phyloP scores from a whole-genome alignment of 1,140 invertebrate species.

The Rhynchophorus ferrugineus region DNA sequence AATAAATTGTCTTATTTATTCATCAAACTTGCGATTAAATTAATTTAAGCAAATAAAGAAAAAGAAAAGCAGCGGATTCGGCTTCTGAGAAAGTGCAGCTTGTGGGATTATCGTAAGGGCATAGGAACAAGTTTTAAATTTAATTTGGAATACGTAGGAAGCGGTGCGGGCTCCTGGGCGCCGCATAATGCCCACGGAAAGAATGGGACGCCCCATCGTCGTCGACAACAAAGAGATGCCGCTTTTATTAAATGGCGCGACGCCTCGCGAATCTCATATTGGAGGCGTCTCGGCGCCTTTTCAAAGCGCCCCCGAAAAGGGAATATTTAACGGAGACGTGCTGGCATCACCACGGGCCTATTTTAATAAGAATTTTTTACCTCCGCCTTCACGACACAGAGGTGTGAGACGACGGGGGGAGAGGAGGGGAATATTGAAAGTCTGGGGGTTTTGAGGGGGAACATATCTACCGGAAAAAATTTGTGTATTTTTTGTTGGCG shows the following conservation, averaged over 20 bases:
- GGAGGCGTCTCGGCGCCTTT: conserved; percentile 14
- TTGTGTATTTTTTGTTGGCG: neutral
- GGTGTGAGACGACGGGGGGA: no score
- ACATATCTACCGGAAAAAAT: no score
- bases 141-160: no score
- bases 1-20: conserved; percentile 1
- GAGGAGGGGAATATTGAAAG: no score
- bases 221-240: conserved; percentile 10
- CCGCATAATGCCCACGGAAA: no score
- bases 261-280: conserved; percentile 27
- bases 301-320: conserved; percentile 14
- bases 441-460: neutral
- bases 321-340: conserved; percentile 24
- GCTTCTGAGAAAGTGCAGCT: no score
- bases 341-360: conserved; percentile 11
- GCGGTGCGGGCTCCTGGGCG: no score
- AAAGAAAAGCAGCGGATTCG: no score
- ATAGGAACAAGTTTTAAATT: no score
- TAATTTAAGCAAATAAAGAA: no score
- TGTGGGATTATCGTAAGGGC: no score
- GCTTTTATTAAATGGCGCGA: conserved; percentile 29
- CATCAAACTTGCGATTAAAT: neutral
- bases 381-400: no score
- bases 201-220: neutral
- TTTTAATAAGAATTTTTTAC: conserved; percentile 22